A percentile compares a stretch with the other conserved stretches of the same genome.
phyloP scores from a whole-genome alignment of 2,797 vertebrate species.

The Trichosurus vulpecula region DNA sequence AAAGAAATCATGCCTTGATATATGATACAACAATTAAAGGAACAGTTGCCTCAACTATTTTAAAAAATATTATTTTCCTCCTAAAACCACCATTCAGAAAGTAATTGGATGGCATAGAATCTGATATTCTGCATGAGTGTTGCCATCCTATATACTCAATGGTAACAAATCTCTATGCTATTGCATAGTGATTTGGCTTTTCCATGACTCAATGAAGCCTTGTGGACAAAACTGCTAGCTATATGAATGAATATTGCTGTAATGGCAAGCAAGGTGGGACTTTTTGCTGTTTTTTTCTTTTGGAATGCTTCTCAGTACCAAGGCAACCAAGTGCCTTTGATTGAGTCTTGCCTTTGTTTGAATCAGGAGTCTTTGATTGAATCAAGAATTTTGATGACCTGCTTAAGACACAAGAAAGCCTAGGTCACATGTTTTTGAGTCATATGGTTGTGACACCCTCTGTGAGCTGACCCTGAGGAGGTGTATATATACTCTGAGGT shows the following conservation, averaged over 20 bases:
- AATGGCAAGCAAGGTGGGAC: too few species aligned
- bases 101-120: background rate
- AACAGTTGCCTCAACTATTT: background rate
- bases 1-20: background rate
- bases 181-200: background rate
- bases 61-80: background rate
- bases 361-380: too few species aligned
- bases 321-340: too few species aligned
- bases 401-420: too few species aligned
- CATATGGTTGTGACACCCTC: too few species aligned
- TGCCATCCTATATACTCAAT: background rate
- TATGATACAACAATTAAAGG: background rate
- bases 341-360: too few species aligned
- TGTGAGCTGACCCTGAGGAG: too few species aligned
- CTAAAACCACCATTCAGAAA: background rate
- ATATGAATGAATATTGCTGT: background rate
- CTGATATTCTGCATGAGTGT: background rate
- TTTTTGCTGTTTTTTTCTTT: too few species aligned
- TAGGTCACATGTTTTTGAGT: too few species aligned
- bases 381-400: too few species aligned
- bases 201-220: background rate
- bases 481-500: too few species aligned
- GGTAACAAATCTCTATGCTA: background rate
- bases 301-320: too few species aligned
- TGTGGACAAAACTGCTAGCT: background rate